Evolutionary conservation across 2,797 vertebrate genomes (phyloP), one percentile per base, ranked within the genome.

Genomic region (Acrossocheilus fasciatus): DNA sequence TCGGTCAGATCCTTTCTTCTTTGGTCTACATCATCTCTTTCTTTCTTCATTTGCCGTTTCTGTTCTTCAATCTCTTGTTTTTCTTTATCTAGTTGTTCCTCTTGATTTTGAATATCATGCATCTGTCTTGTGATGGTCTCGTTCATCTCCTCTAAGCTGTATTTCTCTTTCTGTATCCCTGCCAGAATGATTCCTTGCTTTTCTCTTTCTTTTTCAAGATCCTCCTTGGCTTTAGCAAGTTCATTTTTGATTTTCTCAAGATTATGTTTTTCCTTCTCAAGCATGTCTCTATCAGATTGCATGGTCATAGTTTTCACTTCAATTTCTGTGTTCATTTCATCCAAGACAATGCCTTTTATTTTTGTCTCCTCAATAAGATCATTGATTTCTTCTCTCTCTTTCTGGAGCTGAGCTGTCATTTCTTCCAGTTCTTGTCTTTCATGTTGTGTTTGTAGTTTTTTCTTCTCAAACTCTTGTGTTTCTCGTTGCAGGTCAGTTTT

Each of bases 361-460:
- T 54, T 70, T 54, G 41, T 70, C 20, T 86, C 66, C 34, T 82
- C 66, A 70, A 15, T 36, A 1, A 82, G 45, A 82, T n/a, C 4
- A 2, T 52, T n/a, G 6, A 81, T 1, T 36, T 69, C 10, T 52
- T 82, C 23, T 69, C 39, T 70, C 2, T 85, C 64, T 77, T 82
- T 70, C 12, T 82, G 69, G 23, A 88, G n/a, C 62, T 80, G 74
- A 15, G 73, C 2, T 30, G 72, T n/a, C 30, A 68, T 82, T 17
- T 85, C n/a, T 4, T 77, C 62, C 20, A 45, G 1, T 7, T 8
- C 41, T 54, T 85, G 39, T 73, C 43, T 52, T 50, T 64, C 69
- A 20, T 23, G 23, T 50, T 41, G 18, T 69, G 36, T 69, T 4
- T 69, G 36, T 23, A 69, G 8, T 69, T 69, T 41, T 18, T 41